Base-by-base conservation (phyloP, 2,797 vertebrate species). In the Allobates femoralis region DNA sequence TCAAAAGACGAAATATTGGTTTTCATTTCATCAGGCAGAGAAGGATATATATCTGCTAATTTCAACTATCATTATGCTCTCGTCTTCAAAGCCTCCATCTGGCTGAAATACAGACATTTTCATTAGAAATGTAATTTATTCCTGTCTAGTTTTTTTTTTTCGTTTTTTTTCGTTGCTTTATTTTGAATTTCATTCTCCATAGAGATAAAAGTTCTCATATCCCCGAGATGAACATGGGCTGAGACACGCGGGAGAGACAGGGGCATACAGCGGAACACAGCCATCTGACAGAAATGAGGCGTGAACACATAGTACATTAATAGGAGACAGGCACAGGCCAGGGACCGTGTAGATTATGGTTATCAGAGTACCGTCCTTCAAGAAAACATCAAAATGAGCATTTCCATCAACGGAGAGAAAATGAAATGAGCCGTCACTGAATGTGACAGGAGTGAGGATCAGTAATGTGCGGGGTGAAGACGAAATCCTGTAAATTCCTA, bases 51-150 rank as follows among this genome's bases (percentile, higher is more conserved):
- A 58, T 86, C 41, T 84, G 86, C 76, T 87, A 84, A 87, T 87
- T 87, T 81, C 67, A 74, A 56, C 76, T 75, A 87, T 84, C 86
- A 84, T 87, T 87, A 87, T 81, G 58, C 77, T 80, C 67, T 64
- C 56, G 16, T 74, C 86, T 87, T 87, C 81, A 83, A 84, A 87
- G 81, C 76, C 86, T 80, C 46, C 67, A 64, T 74, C 81, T 79
- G 41, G 53, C 81, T 79, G 64, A 73, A 87, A 87, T 80, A 62
- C 82, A 84, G 86, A 87, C 82, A 81, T 80, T 84, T 84, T 81
- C 86, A 87, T 87, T 87, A 87, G 76, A 81, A 87, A 79, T 84
- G 46, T 84, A 84, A 87, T 87, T 87, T 87, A 87, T 87, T 84
- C 56, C 56, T 56, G 75, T 58, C 75, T 75, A 3, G 28, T 51